Evolutionary conservation across 2,113 vertebrate species (phyloP).

Genomic region (Gymnarchus niloticus): DNA sequence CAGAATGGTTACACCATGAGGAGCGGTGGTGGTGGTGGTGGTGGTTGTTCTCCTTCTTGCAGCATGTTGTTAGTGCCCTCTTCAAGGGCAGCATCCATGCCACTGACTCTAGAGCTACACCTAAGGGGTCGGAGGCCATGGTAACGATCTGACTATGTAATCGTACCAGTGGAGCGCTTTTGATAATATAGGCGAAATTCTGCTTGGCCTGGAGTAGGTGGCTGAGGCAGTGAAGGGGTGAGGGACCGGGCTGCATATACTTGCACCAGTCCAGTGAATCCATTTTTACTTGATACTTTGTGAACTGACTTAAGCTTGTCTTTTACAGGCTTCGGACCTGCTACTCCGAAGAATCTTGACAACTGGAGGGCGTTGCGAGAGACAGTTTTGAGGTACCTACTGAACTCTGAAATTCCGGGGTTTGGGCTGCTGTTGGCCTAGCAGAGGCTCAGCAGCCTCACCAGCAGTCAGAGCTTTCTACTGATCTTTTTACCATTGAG

Average conservation of each 20-base stretch:
- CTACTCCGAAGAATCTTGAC: slow-evolving; percentile 63
- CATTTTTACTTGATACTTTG: neutral
- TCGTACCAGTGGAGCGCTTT: neutral
- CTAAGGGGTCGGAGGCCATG: neutral
- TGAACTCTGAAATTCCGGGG: neutral
- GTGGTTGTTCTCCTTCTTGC: neutral
- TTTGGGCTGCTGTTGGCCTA: too few relatives aligned
- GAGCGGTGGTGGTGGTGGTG: too few relatives aligned
- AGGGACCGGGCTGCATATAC: neutral
- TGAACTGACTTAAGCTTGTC: neutral
- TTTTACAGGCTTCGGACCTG: slow-evolving; percentile 67
- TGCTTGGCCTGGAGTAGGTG: neutral
- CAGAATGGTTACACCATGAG: neutral
- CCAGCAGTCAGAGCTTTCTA: neutral
- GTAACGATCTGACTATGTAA: neutral
- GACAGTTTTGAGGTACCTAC: slow-evolving; percentile 71
- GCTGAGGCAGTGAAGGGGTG: neutral
- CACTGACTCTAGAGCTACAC: neutral
- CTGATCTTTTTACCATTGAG: neutral
- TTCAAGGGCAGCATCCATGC: neutral
- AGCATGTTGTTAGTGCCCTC: neutral
- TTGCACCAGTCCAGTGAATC: neutral
- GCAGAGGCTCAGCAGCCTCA: too few relatives aligned
- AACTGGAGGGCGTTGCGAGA: slow-evolving; percentile 65
- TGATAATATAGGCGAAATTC: neutral